Evolutionary conservation across 2,888 invertebrate genomes (phyloP).

Genomic region (Campoletis raptor): DNA sequence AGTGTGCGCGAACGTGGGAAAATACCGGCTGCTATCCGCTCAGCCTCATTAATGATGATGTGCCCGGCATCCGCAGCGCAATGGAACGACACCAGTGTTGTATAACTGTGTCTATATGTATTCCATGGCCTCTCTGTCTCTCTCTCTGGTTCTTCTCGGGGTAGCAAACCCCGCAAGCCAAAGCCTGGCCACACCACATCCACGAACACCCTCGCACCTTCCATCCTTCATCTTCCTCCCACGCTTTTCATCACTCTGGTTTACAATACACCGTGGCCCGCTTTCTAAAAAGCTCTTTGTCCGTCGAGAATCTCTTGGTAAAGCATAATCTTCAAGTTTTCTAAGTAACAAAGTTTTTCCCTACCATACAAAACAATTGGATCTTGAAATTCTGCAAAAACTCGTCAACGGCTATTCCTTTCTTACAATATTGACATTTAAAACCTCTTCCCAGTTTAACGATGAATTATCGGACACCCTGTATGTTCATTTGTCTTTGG

Average conservation of each 20-base stretch:
- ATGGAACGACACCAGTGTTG: conserved; percentile 49
- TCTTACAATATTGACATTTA: not conserved
- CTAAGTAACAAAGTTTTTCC: not conserved
- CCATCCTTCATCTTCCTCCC: conserved; percentile 73
- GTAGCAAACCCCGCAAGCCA: conserved; percentile 63
- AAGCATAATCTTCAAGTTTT: conserved; percentile 9
- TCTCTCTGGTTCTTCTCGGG: conserved; percentile 26
- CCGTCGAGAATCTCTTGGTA: conserved; percentile 42
- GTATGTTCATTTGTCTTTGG: conserved; percentile 14
- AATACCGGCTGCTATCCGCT: conserved; percentile 81
- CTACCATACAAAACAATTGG: not conserved
- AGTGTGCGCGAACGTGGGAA: conserved; percentile 82
- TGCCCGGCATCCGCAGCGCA: conserved; percentile 90
- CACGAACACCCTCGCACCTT: conserved; percentile 78
- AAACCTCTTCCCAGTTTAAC: not conserved
- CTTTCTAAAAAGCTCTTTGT: not conserved
- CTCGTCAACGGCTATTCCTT: not conserved
- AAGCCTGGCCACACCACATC: conserved; percentile 71
- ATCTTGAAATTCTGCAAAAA: not conserved
- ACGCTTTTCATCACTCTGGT: conserved; percentile 77
- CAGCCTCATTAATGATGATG: conserved; percentile 92
- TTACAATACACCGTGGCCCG: conserved; percentile 6
- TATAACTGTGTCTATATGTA: conserved; percentile 39
- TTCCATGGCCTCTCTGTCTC: conserved; percentile 26
- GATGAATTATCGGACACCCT: not conserved